Percentiles rank a stretch among this genome's conserved stretches.
phyloP scores from a whole-genome alignment of 2,113 vertebrate genomes.

The Megaceryle maxima region DNA sequence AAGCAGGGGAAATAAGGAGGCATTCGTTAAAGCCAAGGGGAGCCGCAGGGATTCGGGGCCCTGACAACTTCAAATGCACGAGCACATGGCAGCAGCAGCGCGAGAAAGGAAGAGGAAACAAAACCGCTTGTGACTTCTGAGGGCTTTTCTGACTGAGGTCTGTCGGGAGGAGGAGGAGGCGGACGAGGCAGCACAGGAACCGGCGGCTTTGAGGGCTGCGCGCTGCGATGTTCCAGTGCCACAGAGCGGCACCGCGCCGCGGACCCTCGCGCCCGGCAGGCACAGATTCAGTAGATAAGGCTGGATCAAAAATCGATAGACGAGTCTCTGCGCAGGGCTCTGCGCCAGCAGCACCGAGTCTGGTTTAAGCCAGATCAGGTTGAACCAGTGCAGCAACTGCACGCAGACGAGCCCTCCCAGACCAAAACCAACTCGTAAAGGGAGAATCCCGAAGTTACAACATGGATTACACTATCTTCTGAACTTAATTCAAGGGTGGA shows the following conservation, averaged over 20 bases:
- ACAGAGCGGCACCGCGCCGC: rapidly evolving
- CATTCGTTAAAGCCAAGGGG: not conserved
- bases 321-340: not conserved
- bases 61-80: not conserved
- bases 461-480: not conserved
- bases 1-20: not conserved
- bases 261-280: not conserved
- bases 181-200: not conserved
- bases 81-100: not conserved
- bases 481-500: not conserved
- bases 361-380: not conserved
- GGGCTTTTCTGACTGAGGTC: not conserved
- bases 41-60: not conserved
- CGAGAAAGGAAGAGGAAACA: not conserved
- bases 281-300: not conserved
- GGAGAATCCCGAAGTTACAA: not conserved
- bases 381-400: not conserved
- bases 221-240: rapidly evolving
- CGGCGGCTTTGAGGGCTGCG: not conserved
- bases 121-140: not conserved
- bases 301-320: not conserved
- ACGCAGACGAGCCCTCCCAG: not conserved
- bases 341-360: not conserved
- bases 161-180: not conserved
- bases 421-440: not conserved